A percentile compares a stretch with the other conserved stretches of the same genome.
Evolutionary conservation across 2,113 vertebrate genomes (phyloP).

Genomic region (Eidolon helvum): DNA sequence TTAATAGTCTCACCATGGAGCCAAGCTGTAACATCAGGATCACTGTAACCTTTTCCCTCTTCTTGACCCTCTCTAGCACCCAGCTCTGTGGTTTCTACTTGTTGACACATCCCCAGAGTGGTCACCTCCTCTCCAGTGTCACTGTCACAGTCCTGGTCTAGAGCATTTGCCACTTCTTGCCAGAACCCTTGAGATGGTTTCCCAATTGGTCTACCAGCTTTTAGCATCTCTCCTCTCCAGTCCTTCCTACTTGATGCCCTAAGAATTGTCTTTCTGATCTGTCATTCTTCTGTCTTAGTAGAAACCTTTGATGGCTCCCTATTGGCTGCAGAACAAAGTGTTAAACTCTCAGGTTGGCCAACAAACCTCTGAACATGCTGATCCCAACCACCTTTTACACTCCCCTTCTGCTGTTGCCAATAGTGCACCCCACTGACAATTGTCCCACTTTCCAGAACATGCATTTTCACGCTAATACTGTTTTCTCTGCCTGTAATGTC

Average conservation of each 20-base stretch:
- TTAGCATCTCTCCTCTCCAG: neutral
- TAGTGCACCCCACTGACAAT: accelerated
- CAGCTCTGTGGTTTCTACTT: neutral
- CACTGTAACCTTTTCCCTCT: neutral
- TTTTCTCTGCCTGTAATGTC: neutral
- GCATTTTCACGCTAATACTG: neutral
- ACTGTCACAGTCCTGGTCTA: neutral
- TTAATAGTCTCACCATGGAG: neutral
- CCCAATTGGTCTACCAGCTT: neutral
- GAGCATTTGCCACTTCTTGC: neutral
- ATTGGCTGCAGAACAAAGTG: neutral
- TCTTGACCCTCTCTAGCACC: neutral
- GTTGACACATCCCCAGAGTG: neutral
- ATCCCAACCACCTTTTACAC: neutral
- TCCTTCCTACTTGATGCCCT: neutral
- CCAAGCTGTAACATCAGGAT: neutral
- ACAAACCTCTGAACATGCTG: neutral
- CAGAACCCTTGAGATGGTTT: neutral
- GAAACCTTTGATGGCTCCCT: neutral
- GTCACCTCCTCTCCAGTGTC: neutral
- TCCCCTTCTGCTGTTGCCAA: neutral
- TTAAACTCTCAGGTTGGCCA: neutral
- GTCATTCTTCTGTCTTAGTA: neutral
- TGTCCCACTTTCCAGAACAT: neutral
- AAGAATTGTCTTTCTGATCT: neutral